Evolutionary conservation across 1,140 invertebrate species (phyloP).

Genomic region (Acromyrmex echinatior): DNA sequence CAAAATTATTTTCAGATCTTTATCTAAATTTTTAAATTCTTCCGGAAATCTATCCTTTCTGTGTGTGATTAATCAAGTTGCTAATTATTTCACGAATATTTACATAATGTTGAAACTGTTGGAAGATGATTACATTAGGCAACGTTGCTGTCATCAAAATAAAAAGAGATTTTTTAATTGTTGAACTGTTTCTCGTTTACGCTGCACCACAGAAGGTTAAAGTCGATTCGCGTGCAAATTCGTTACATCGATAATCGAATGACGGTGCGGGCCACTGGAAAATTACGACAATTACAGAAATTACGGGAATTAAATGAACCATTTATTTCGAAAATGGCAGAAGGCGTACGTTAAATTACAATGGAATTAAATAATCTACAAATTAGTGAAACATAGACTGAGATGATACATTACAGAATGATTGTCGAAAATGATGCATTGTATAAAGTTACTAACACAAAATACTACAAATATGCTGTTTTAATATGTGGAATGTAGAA

Average conservation of each 20-base stretch:
- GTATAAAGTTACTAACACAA: background rate
- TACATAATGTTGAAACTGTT: background rate
- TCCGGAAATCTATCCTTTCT: too few species aligned
- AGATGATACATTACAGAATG: background rate
- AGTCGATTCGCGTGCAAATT: conserved; percentile 55
- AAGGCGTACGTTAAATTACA: conserved; percentile 30
- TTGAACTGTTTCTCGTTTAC: conserved; percentile 11
- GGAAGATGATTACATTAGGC: conserved; percentile 36
- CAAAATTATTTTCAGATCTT: too few species aligned
- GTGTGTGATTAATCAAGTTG: background rate
- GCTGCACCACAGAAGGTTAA: conserved; percentile 2
- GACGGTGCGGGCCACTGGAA: conserved; percentile 36
- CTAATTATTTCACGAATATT: conserved; percentile 26
- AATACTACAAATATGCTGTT: background rate
- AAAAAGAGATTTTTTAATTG: conserved; percentile 26
- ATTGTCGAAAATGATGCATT: background rate
- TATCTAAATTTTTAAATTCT: too few species aligned
- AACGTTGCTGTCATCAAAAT: conserved; percentile 11
- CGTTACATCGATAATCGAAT: conserved; percentile 43
- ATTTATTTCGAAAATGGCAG: conserved; percentile 51
- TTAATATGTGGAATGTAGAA: background rate
- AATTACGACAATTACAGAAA: conserved; percentile 58
- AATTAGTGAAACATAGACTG: conserved; percentile 18
- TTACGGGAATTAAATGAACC: conserved; percentile 45
- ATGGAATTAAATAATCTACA: conserved; percentile 48